These are phyloP conservation scores for Hippotragus niger DNA, from an alignment of 2,113 vertebrate species.

Conservation along the genomic window DNA sequence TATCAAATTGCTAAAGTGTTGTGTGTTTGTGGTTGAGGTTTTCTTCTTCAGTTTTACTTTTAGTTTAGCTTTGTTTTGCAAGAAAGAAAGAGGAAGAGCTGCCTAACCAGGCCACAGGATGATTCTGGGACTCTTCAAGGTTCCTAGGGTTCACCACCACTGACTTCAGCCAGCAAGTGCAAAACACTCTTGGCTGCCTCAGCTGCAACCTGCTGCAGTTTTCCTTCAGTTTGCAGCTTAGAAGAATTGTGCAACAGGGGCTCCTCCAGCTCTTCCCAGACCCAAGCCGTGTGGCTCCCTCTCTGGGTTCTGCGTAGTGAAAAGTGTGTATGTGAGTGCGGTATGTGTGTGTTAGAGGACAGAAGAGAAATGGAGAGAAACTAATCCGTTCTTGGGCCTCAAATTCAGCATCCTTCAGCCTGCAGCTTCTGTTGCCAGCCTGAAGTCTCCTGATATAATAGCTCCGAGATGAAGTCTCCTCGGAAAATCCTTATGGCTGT, in stretches of 20 bases:
- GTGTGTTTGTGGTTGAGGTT: background rate
- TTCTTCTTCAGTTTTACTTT: background rate
- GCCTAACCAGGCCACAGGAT: background rate
- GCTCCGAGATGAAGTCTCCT: background rate
- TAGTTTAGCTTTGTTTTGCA: constrained; percentile 12
- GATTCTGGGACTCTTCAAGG: background rate
- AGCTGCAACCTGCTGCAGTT: background rate
- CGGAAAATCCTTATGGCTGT: background rate
- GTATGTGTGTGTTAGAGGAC: background rate
- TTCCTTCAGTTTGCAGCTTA: background rate
- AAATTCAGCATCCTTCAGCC: fast-evolving
- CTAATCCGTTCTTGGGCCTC: background rate
- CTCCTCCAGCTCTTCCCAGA: background rate
- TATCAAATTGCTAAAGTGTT: background rate
- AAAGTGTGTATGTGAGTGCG: background rate
- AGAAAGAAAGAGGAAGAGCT: constrained; percentile 53
- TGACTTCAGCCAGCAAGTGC: background rate
- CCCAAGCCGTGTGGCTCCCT: background rate
- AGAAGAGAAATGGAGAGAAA: background rate
- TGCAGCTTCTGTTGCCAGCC: background rate
- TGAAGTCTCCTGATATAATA: fast-evolving
- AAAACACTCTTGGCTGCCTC: fast-evolving
- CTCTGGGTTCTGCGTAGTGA: background rate
- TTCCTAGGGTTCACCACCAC: background rate
- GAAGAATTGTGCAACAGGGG: background rate